Base-by-base conservation (phyloP, 1,140 invertebrate genomes). In the Bombus waltoni region DNA sequence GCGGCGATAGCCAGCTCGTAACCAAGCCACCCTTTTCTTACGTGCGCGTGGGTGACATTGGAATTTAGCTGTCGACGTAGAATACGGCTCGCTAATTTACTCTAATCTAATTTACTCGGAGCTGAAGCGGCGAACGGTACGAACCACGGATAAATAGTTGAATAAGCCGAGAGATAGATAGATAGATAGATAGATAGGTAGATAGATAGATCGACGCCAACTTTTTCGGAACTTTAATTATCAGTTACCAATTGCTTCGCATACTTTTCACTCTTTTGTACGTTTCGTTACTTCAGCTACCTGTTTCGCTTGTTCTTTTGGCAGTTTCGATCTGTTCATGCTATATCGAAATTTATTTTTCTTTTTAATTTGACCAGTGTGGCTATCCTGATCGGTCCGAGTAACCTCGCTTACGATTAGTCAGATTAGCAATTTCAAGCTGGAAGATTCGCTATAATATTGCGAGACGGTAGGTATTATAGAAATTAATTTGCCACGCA, bases 41-140 rank as follows among this genome's bases (percentile, higher is more conserved):
- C 76, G n/a, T n/a, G 65, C 62, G 65, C 68, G 84, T 81, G 66
- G 65, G 53, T 65, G 59, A 65, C 74, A 70, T 42, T 90, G 92
- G 91, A 94, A 93, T 94, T 91, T 91, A 92, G 90, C 90, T 92
- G 90, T 82, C 91, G 90, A 89, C 92, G 70, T 82, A 91, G 93
- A 94, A 93, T 93, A 93, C 91, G 89, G 88, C 91, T 87, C 92
- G 91, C 92, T 94, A 95, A 95, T 95, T 94, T 91, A 90, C 91
- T 91, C 89, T 95, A 95, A 95, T 94, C 92, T 94, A 94, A 94
- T 95, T 95, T 94, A 88, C 90, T 83, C 87, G 90, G 83, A 89
- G 90, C 72, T 80, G 70, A 87, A 73, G 75, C 47, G 91, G 91
- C 83, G 87, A 92, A 84, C 82, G 91, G 70, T 89, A 84, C 71